These are phyloP conservation scores for Ctenomys sociabilis DNA, from an alignment of 2,113 vertebrate species.

Conservation along the genomic window DNA sequence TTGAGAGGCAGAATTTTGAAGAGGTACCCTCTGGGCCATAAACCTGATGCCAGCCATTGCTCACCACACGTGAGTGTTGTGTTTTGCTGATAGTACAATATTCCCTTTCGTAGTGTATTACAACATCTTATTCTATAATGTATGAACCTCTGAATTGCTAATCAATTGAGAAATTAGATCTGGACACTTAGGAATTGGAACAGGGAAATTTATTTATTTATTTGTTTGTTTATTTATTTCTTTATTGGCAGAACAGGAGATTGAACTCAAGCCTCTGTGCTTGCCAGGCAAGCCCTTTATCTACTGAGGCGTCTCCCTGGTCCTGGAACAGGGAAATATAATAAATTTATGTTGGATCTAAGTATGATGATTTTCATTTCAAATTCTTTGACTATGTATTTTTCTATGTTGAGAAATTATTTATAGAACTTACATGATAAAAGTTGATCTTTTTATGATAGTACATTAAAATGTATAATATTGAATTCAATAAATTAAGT, in stretches of 20 bases:
- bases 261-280: too few relatives aligned
- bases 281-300: too few relatives aligned
- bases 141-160: neutral
- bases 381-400: neutral
- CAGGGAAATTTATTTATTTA: too few relatives aligned
- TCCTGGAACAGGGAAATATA: neutral
- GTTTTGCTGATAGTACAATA: neutral
- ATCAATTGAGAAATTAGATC: neutral
- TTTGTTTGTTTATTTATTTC: too few relatives aligned
- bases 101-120: neutral
- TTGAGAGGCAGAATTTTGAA: neutral
- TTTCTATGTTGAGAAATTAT: neutral
- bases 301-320: too few relatives aligned
- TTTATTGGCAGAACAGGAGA: too few relatives aligned
- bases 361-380: neutral
- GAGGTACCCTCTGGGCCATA: neutral
- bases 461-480: neutral
- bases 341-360: neutral
- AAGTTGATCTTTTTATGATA: neutral
- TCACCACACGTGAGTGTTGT: neutral
- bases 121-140: neutral
- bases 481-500: conserved; percentile 40
- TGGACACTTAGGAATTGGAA: neutral
- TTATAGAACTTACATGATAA: neutral
- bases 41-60: neutral